Evolutionary conservation across 2,113 vertebrate genomes (phyloP).

Genomic region (Leptobrachium leishanense): DNA sequence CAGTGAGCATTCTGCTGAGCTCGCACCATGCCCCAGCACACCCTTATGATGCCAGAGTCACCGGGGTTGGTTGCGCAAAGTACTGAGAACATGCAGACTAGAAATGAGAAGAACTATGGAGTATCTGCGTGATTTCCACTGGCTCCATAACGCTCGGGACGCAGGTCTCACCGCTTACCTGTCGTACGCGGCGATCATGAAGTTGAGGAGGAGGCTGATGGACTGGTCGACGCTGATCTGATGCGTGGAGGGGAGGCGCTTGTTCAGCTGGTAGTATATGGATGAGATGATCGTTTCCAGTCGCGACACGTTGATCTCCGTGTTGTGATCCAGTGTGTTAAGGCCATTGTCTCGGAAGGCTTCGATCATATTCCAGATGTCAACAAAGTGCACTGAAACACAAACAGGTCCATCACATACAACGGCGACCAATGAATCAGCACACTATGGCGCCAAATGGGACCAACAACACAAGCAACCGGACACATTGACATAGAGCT

Average conservation of each 20-base stretch:
- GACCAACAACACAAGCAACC: too few relatives aligned
- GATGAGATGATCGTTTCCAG: constrained; percentile 96
- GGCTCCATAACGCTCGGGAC: too few relatives aligned
- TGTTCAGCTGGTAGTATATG: constrained; percentile 97
- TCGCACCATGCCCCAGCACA: too few relatives aligned
- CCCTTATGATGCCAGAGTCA: too few relatives aligned
- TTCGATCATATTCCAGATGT: constrained; percentile 99
- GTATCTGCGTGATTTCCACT: too few relatives aligned
- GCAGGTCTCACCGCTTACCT: constrained; percentile 68
- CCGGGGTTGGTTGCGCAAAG: too few relatives aligned
- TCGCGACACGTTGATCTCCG: constrained; percentile 94
- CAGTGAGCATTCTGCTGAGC: too few relatives aligned
- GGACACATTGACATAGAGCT: too few relatives aligned
- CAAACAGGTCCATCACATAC: background rate
- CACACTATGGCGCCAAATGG: too few relatives aligned
- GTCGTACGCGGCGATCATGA: constrained; percentile 93
- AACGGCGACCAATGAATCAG: too few relatives aligned
- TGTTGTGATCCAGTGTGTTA: constrained; percentile 86
- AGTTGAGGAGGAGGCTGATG: constrained; percentile 96
- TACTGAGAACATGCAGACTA: too few relatives aligned
- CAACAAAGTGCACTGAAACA: constrained; percentile 90
- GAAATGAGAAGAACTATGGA: too few relatives aligned
- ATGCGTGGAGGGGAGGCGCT: constrained; percentile 93
- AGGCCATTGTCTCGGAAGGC: constrained; percentile 96
- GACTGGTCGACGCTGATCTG: constrained; percentile 96